Base-by-base conservation (phyloP, 2,888 invertebrate species). In the Mythimna vitellina region DNA sequence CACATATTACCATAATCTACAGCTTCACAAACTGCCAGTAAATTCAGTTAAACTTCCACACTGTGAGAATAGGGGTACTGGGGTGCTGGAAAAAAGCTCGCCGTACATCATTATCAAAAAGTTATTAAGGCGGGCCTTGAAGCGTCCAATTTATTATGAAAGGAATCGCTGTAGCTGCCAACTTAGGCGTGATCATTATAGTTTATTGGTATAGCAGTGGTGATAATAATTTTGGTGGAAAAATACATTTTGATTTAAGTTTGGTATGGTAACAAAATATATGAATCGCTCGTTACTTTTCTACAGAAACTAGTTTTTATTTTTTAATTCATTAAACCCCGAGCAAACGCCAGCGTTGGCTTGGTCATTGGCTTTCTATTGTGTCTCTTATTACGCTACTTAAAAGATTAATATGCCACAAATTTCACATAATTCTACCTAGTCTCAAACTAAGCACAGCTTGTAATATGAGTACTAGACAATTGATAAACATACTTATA, bases 61-160 rank as follows among this genome's bases (percentile, higher is more conserved):
- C 73, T 78, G 83, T 76, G 80, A 85, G 78, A 73, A 78, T 82
- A 74, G 77, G 78, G 75, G 56, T 56, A 63, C 38, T 57, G 73
- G 78, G 72, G 60, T 53, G 65, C 38, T 57, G 76, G 78, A 89
- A 88, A 90, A 88, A 86, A 85, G 68, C 78, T 81, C 76, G 73
- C 82, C 77, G 85, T 90, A 88, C 85, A 89, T 92, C 89, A 92
- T 92, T 92, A 92, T 90, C 89, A 89, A 90, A 91, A 89, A 88
- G 89, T 92, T 91, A 90, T 91, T 89, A 91, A 89, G 82, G 79
- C 76, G 77, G 75, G 82, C 76, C 78, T 79, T 77, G 78, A 82
- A 78, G 82, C 83, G 81, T 84, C 81, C 85, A 85, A 90, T 91
- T 87, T 89, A 89, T 90, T 70, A 46, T 76, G 38, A 65, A 65